phyloP scores from a whole-genome alignment of 2,888 invertebrate species.

The Rotaria socialis region DNA sequence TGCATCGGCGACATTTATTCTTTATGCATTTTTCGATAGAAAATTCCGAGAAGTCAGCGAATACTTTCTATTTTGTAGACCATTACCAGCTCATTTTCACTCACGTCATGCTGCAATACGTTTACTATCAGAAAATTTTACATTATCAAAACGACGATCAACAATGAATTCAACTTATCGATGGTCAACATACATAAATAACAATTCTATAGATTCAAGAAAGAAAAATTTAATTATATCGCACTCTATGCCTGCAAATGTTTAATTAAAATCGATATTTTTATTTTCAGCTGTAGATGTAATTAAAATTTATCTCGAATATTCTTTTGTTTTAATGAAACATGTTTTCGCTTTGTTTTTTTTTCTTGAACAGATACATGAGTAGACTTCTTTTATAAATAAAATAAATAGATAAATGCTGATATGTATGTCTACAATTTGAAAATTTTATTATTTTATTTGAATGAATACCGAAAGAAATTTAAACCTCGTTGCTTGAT shows the following conservation, averaged over 20 bases:
- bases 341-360: no score
- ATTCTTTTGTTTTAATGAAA: no score
- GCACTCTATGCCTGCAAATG: neutral
- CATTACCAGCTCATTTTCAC: neutral
- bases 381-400: no score
- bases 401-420: no score
- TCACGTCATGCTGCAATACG: neutral
- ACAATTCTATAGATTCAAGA: neutral
- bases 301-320: no score
- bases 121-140: neutral
- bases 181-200: neutral
- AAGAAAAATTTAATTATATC: neutral
- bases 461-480: no score
- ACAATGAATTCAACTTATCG: neutral
- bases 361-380: no score
- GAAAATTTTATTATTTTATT: no score
- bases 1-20: slow-evolving; percentile 32
- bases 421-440: no score
- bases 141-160: neutral
- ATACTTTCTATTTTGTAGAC: neutral
- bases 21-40: neutral
- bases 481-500: no score
- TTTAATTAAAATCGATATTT: neutral
- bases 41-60: neutral
- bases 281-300: neutral